Evolutionary conservation across 1,140 invertebrate genomes (phyloP).

Genomic region (Vanessa atalanta): DNA sequence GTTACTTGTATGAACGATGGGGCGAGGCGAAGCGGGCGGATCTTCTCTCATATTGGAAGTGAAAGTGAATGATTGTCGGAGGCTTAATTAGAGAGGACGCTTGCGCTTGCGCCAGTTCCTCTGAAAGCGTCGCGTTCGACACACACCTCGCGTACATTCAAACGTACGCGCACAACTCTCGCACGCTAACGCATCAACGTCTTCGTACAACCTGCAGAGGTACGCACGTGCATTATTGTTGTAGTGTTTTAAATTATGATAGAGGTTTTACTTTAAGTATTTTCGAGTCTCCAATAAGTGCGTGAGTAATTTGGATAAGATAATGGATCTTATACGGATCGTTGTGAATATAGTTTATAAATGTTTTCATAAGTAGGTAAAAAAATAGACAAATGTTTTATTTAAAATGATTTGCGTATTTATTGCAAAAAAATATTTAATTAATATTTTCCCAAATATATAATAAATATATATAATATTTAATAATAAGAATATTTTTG

Average conservation of each 20-base stretch:
- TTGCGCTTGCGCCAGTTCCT: conserved; percentile 71
- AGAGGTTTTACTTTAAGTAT: conserved; percentile 7
- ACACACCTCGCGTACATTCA: conserved; percentile 53
- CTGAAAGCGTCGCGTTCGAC: conserved; percentile 63
- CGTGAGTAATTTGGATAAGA: neutral
- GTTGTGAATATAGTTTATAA: neutral
- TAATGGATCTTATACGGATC: neutral
- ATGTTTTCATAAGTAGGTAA: neutral
- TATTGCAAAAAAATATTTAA: too few species aligned
- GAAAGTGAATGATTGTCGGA: conserved; percentile 79
- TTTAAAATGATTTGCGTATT: too few species aligned
- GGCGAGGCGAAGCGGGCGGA: conserved; percentile 56
- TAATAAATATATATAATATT: too few species aligned
- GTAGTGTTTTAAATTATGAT: conserved; percentile 22
- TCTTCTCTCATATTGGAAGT: conserved; percentile 77
- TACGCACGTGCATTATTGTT: conserved; percentile 45
- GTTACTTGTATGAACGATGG: conserved; percentile 52
- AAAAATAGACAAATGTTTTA: neutral
- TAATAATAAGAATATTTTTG: too few species aligned
- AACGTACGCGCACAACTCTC: conserved; percentile 45
- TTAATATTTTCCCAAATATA: too few species aligned
- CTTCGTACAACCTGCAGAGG: conserved; percentile 41
- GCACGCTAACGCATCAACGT: conserved; percentile 45
- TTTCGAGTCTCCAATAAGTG: neutral
- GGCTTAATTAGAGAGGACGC: conserved; percentile 79